Conservation (phyloP, 2,888 invertebrate species). For the Mesorhabditis sp. region DNA sequence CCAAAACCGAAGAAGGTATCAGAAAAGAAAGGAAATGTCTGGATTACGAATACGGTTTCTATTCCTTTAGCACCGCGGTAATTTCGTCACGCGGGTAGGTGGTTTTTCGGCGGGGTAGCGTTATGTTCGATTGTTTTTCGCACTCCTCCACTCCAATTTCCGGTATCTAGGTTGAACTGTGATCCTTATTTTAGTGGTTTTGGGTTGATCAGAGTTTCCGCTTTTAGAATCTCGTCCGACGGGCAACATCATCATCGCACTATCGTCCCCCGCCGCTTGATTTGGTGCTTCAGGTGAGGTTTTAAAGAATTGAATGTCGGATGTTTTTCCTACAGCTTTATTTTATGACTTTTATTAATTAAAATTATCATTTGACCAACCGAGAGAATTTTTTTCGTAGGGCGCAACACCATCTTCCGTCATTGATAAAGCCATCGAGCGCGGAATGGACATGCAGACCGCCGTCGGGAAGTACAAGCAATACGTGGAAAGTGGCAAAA, state of each 20-base stretch:
- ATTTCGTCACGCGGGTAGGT: no score
- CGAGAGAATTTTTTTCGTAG: background rate
- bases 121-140: no score
- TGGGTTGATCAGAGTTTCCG: no score
- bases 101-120: no score
- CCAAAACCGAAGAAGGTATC: background rate
- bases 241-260: background rate
- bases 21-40: background rate
- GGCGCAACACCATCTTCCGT: conserved; percentile 31
- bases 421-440: conserved; percentile 29
- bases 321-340: no score
- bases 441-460: conserved; percentile 35
- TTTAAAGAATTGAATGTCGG: no score
- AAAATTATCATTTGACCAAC: no score
- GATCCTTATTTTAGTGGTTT: no score
- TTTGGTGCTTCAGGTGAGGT: background rate
- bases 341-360: no score
- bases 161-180: no score
- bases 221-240: background rate
- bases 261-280: background rate
- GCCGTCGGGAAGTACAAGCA: conserved; percentile 43
- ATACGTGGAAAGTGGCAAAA: conserved; percentile 44
- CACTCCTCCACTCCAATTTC: no score
- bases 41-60: background rate
- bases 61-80: no score